These are phyloP conservation scores for Calliphora vomitoria DNA, from an alignment of 2,888 invertebrate genomes.

Conservation along the genomic window DNA sequence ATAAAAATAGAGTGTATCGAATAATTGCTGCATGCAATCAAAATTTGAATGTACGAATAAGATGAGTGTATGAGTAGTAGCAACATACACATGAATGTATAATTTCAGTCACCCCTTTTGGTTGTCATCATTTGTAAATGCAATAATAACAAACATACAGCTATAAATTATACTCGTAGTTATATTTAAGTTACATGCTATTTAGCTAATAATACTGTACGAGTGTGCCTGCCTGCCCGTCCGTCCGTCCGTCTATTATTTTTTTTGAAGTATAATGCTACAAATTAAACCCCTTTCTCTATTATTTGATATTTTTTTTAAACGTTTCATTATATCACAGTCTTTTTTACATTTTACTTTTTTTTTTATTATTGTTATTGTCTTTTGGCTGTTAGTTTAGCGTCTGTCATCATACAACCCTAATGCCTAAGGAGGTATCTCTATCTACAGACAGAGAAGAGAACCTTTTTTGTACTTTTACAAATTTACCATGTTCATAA, in stretches of 20 bases:
- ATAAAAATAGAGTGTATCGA: conserved; percentile 44
- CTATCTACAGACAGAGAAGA: background rate
- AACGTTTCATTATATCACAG: conserved; percentile 24
- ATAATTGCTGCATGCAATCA: conserved; percentile 54
- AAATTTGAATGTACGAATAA: conserved; percentile 28
- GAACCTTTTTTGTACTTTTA: background rate
- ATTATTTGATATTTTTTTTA: conserved; percentile 49
- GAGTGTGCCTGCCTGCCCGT: background rate
- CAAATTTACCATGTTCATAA: background rate
- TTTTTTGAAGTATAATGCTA: conserved; percentile 11
- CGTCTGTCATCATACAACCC: conserved; percentile 60
- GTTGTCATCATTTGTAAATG: conserved; percentile 59
- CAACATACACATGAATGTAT: background rate
- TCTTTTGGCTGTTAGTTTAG: conserved; percentile 56
- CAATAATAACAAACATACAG: background rate
- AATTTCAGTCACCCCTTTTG: conserved; percentile 57
- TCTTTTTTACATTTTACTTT: background rate
- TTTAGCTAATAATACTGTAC: conserved; percentile 56
- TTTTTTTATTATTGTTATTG: conserved; percentile 3
- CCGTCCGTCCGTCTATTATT: background rate
- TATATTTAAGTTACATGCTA: conserved; percentile 64
- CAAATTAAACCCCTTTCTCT: conserved; percentile 35
- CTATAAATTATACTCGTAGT: conserved; percentile 55
- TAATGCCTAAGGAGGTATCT: conserved; percentile 20
- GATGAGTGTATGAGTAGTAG: background rate